These are phyloP conservation scores for Takifugu rubripes DNA, from an alignment of 2,797 vertebrate species.

Conservation along the genomic window DNA sequence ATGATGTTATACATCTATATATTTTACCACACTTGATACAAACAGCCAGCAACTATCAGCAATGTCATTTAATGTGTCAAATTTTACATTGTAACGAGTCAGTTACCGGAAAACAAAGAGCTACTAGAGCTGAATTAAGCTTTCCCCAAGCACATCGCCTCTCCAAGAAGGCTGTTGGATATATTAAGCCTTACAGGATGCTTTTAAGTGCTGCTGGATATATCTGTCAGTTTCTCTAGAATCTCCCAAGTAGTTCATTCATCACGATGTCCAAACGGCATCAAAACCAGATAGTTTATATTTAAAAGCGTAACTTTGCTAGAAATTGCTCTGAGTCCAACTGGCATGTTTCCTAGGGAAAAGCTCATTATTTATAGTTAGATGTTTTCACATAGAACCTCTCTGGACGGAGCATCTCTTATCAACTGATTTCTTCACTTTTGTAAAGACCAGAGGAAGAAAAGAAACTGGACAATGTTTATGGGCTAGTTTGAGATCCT, in stretches of 20 bases:
- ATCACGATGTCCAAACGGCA: background rate
- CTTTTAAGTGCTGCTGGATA: conserved; percentile 35
- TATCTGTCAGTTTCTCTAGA: conserved; percentile 31
- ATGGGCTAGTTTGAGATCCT: conserved; percentile 4
- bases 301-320: background rate
- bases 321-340: too few species aligned
- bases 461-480: background rate
- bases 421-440: background rate
- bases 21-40: background rate
- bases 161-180: conserved; percentile 65
- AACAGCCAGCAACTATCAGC: conserved; percentile 17
- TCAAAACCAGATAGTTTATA: background rate
- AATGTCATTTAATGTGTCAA: conserved; percentile 39
- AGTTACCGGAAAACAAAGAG: conserved; percentile 5
- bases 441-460: background rate
- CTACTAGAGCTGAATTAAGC: conserved; percentile 47
- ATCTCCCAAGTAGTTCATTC: conserved; percentile 1
- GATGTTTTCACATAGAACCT: too few species aligned
- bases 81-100: conserved; percentile 20
- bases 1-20: background rate
- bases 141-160: conserved; percentile 17
- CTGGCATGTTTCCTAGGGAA: too few species aligned
- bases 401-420: background rate
- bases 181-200: conserved; percentile 55
- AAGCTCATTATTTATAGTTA: too few species aligned